Evolutionary conservation across 2,888 invertebrate genomes (phyloP).

Genomic region (Neocrepidodera transversa): DNA sequence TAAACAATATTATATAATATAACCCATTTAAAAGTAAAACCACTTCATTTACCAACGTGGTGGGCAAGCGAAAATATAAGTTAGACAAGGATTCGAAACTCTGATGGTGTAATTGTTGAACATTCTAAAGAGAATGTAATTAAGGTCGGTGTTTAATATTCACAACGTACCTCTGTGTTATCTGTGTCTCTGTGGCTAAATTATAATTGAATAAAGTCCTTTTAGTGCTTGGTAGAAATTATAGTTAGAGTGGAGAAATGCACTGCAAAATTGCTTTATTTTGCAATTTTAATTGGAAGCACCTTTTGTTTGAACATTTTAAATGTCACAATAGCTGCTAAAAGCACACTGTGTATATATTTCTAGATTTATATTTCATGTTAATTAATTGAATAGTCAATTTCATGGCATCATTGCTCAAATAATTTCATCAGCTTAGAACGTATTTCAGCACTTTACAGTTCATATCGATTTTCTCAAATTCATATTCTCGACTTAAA

Average conservation of each 20-base stretch:
- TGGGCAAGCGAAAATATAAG: not conserved
- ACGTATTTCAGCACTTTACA: too few species aligned
- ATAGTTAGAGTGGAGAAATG: not conserved
- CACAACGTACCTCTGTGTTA: slow-evolving; percentile 4
- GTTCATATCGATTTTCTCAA: too few species aligned
- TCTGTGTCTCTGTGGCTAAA: slow-evolving; percentile 6
- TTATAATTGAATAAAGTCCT: slow-evolving; percentile 12
- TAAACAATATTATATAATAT: too few species aligned
- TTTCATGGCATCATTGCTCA: too few species aligned
- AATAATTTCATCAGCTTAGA: too few species aligned
- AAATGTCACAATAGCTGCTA: too few species aligned
- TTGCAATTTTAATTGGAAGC: not conserved
- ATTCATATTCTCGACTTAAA: too few species aligned
- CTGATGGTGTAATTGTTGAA: slow-evolving; percentile 3
- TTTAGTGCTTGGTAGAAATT: not conserved
- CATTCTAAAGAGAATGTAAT: slow-evolving; percentile 1
- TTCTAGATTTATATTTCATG: too few species aligned
- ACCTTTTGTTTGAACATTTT: too few species aligned
- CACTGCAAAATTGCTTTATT: not conserved
- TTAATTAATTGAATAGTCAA: too few species aligned
- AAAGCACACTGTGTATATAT: too few species aligned
- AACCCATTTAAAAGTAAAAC: too few species aligned
- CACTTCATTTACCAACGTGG: not conserved
- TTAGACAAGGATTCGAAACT: slow-evolving; percentile 2
- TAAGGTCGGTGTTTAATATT: slow-evolving; percentile 7